A percentile compares a stretch with the other conserved stretches of the same genome.
phyloP scores from a whole-genome alignment of 2,113 vertebrate genomes.

The Arizona elegans region DNA sequence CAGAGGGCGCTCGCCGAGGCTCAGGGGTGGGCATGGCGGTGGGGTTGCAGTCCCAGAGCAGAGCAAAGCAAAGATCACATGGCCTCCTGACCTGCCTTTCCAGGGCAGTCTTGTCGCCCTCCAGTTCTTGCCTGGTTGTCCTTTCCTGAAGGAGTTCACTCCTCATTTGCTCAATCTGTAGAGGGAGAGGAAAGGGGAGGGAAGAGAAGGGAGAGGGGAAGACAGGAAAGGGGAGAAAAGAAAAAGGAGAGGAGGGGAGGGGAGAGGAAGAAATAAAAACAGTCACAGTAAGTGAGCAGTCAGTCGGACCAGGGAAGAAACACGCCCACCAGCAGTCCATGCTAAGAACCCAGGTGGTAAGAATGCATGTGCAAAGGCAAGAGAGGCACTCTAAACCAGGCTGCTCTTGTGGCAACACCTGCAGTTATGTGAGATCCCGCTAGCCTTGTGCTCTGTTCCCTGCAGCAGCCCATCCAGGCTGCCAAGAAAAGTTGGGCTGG shows the following conservation, averaged over 20 bases:
- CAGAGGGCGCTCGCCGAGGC: not conserved
- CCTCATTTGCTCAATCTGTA: slow-evolving; percentile 94
- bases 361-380: not conserved
- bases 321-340: accelerated
- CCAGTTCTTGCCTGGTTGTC: slow-evolving; percentile 87
- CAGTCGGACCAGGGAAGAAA: not conserved
- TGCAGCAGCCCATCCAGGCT: not conserved
- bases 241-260: not conserved
- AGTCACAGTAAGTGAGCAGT: not conserved
- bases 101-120: slow-evolving; percentile 95
- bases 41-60: too few species aligned
- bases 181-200: slow-evolving; percentile 41
- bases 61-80: not conserved
- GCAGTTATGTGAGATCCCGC: not conserved
- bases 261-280: not conserved
- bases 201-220: not conserved
- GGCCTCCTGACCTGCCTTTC: slow-evolving; percentile 89
- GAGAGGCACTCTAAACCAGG: not conserved
- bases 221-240: not conserved
- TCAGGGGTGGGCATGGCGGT: not conserved
- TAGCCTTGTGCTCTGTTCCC: not conserved
- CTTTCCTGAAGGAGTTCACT: slow-evolving; percentile 93
- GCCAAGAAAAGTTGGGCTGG: not conserved
- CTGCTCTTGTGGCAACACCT: not conserved
- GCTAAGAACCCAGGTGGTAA: not conserved